A percentile compares a stretch with the other conserved stretches of the same genome.
phyloP scores from a whole-genome alignment of 2,888 invertebrate species.

The Scelioninae gen. 2 region DNA sequence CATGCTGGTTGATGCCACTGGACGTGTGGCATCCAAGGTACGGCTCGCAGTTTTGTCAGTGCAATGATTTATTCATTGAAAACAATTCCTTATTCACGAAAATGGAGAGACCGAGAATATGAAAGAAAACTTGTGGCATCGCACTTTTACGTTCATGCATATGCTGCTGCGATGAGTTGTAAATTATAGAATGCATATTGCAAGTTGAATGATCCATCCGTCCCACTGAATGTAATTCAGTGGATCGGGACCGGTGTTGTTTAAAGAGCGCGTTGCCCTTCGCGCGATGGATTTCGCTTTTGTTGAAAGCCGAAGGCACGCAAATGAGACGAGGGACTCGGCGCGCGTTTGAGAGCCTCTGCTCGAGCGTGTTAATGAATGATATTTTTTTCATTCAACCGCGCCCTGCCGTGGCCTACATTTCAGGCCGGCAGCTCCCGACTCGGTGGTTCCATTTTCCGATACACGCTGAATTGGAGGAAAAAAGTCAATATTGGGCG shows the following conservation, averaged over 20 bases:
- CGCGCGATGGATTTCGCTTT: constrained; percentile 32
- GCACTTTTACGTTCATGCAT: too few species aligned
- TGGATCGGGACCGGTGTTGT: constrained; percentile 25
- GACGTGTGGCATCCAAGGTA: too few species aligned
- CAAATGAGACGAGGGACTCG: constrained; percentile 51
- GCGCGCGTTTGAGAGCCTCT: constrained; percentile 67
- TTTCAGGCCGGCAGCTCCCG: constrained; percentile 65
- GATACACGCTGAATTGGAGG: constrained; percentile 57
- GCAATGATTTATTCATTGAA: too few species aligned
- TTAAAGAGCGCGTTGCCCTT: constrained; percentile 39
- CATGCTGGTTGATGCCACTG: too few species aligned
- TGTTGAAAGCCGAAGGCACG: constrained; percentile 42
- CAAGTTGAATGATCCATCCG: constrained; percentile 31
- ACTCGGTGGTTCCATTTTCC: constrained; percentile 55
- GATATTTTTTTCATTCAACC: constrained; percentile 74
- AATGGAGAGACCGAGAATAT: too few species aligned
- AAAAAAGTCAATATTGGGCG: constrained; percentile 58
- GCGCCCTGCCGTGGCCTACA: constrained; percentile 73
- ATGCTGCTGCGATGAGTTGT: too few species aligned
- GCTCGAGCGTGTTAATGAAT: constrained; percentile 72
- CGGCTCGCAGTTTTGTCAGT: too few species aligned
- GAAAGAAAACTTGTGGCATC: too few species aligned
- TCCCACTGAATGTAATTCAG: constrained; percentile 35
- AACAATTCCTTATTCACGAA: too few species aligned
- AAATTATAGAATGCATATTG: constrained; percentile 29